Base-by-base conservation (phyloP, 2,888 invertebrate species). In the Hecatera dysodea region DNA sequence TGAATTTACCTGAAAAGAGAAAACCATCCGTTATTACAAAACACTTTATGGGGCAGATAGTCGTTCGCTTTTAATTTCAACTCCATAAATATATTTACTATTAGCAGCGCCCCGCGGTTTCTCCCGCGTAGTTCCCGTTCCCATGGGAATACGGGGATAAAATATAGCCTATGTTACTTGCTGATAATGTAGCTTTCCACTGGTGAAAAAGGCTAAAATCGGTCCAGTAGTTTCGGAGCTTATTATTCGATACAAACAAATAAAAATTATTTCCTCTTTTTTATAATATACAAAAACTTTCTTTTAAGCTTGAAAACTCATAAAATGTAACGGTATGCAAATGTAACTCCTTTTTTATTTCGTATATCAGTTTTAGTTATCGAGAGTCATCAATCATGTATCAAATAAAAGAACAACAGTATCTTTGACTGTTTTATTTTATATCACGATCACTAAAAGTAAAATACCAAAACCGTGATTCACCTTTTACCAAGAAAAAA, bases 1-100 rank as follows among this genome's bases (percentile, higher is more conserved):
- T n/a, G 33, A 7, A 29, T 63, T 59, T 87, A 87, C 87, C 72
- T 87, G 84, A 50, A 86, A 86, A 78, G 59, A 65, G 39, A 79
- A 78, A 67, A 68, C 33, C 64, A 56, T 11, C 48, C 19, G 44
- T 81, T 57, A 67, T 39, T 72, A 22, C 5, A 48, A 65, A 33
- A 39, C 36, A 12, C 22, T 29, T 50, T 19, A 55, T 11, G 0
- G 11, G 27, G 15, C n/a, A 53, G 0, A 70, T 7, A 46, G 59
- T 70, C 36, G 12, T 46, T 65, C 0, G 12, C 7, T 50, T 66
- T 60, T 50, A 61, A 70, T 67, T 60, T 69, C 56, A 69, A 52
- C 5, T 55, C 59, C n/a, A 70, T 78, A 78, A 67, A 81, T 9
- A 55, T 44, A 42, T 64, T 56, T 56, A 56, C 46, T 61, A 71